These are phyloP conservation scores for Xestia xanthographa DNA, from an alignment of 2,888 invertebrate species.

Conservation along the genomic window DNA sequence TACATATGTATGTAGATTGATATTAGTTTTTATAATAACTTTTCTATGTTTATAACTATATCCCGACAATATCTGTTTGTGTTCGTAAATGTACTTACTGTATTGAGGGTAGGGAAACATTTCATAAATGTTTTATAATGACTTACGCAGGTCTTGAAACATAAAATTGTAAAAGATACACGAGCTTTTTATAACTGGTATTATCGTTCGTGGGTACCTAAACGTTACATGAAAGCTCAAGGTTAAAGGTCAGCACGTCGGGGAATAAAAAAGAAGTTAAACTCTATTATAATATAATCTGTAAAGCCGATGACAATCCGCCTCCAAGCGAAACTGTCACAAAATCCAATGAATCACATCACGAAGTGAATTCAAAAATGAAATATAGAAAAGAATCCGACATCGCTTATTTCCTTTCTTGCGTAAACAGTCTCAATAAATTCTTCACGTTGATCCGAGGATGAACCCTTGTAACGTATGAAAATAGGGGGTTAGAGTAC, in stretches of 20 bases:
- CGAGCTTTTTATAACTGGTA: not conserved
- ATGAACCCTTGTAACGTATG: constrained; percentile 84
- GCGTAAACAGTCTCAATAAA: constrained; percentile 85
- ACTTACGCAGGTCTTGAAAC: not conserved
- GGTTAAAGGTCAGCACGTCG: constrained; percentile 11
- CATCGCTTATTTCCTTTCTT: constrained; percentile 72
- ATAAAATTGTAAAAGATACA: constrained; percentile 7
- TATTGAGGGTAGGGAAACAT: constrained; percentile 9
- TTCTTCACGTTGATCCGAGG: constrained; percentile 85
- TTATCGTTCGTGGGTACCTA: constrained; percentile 3
- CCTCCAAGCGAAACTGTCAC: constrained; percentile 28
- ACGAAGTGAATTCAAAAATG: constrained; percentile 61
- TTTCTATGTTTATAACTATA: constrained; percentile 39
- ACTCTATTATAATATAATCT: constrained; percentile 9
- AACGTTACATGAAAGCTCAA: constrained; percentile 1
- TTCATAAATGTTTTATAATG: constrained; percentile 18
- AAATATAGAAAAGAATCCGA: constrained; percentile 65
- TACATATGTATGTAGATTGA: constrained; percentile 60
- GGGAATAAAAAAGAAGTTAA: constrained; percentile 8
- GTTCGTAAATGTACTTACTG: constrained; percentile 6
- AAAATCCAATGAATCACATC: constrained; percentile 49
- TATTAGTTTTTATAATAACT: constrained; percentile 58
- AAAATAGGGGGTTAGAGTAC: constrained; percentile 80
- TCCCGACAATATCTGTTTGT: no score
- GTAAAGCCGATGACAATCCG: constrained; percentile 23